phyloP scores from a whole-genome alignment of 1,140 invertebrate species.

The Neodiprion virginianus region DNA sequence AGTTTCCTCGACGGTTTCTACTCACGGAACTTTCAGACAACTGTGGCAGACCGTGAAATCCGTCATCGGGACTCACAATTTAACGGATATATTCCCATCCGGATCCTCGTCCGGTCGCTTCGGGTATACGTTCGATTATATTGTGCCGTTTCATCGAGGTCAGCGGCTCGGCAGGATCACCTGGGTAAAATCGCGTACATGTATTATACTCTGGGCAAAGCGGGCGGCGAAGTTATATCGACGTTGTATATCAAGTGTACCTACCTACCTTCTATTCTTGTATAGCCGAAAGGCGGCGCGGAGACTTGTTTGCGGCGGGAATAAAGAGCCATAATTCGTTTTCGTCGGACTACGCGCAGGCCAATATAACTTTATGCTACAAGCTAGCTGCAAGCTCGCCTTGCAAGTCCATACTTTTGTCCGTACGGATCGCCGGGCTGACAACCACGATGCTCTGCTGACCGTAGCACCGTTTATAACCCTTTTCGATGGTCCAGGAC shows the following conservation, averaged over 20 bases:
- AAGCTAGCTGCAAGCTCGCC: not conserved
- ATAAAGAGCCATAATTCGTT: conserved; percentile 2
- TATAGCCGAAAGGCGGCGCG: not conserved
- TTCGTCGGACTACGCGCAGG: not conserved
- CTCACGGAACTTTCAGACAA: not conserved
- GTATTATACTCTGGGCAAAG: too few relatives aligned
- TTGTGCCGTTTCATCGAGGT: too few relatives aligned
- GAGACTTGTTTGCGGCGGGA: not conserved
- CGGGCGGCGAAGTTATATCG: not conserved
- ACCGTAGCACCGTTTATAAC: conserved; percentile 5
- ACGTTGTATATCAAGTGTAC: not conserved
- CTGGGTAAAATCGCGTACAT: too few relatives aligned
- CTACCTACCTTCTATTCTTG: not conserved
- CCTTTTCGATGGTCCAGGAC: conserved; percentile 6
- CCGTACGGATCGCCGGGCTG: not conserved
- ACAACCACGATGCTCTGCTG: not conserved
- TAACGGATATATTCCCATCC: not conserved
- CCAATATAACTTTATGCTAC: conserved; percentile 7
- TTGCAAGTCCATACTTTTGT: not conserved
- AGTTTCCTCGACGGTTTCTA: not conserved
- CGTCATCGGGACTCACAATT: not conserved
- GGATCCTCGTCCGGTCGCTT: too few relatives aligned
- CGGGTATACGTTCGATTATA: too few relatives aligned
- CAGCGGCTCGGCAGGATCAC: too few relatives aligned
- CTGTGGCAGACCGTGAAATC: not conserved